phyloP scores from a whole-genome alignment of 2,797 vertebrate species.

The Muscicapa comitata region DNA sequence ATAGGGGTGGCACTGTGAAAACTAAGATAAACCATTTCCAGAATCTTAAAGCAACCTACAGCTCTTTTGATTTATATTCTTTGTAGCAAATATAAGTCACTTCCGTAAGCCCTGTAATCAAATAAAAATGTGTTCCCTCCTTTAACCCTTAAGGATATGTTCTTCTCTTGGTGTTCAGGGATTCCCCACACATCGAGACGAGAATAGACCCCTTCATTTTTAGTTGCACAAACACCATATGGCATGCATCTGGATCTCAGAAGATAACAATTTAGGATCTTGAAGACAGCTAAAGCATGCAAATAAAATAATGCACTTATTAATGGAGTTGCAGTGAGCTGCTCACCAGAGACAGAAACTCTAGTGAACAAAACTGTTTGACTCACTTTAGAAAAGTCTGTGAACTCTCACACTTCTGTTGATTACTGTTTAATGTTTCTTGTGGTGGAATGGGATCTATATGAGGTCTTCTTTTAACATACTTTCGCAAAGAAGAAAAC shows the following conservation, averaged over 20 bases:
- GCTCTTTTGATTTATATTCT: constrained; percentile 35
- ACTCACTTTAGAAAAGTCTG: constrained; percentile 58
- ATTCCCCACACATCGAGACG: constrained; percentile 71
- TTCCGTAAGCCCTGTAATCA: constrained; percentile 64
- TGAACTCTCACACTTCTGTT: constrained; percentile 47
- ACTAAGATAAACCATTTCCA: not conserved
- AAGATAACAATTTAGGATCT: constrained; percentile 70
- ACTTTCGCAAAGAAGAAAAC: constrained; percentile 54
- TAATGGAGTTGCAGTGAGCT: constrained; percentile 61
- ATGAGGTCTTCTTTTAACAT: constrained; percentile 48
- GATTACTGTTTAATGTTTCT: constrained; percentile 20
- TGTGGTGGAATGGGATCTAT: constrained; percentile 43
- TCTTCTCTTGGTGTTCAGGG: constrained; percentile 75
- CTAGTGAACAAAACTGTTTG: constrained; percentile 57
- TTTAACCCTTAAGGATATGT: constrained; percentile 74
- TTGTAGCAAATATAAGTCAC: constrained; percentile 58
- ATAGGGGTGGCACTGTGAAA: not conserved
- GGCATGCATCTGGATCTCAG: constrained; percentile 66
- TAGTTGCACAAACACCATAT: constrained; percentile 69
- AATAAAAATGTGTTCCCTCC: constrained; percentile 72
- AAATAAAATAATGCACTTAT: constrained; percentile 62
- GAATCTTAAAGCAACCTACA: not conserved
- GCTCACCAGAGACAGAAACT: constrained; percentile 62
- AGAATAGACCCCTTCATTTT: constrained; percentile 71
- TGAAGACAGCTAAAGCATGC: constrained; percentile 68